A percentile compares a stretch with the other conserved stretches of the same genome.
phyloP scores from a whole-genome alignment of 2,888 invertebrate species.

The Oscheius sp. region DNA sequence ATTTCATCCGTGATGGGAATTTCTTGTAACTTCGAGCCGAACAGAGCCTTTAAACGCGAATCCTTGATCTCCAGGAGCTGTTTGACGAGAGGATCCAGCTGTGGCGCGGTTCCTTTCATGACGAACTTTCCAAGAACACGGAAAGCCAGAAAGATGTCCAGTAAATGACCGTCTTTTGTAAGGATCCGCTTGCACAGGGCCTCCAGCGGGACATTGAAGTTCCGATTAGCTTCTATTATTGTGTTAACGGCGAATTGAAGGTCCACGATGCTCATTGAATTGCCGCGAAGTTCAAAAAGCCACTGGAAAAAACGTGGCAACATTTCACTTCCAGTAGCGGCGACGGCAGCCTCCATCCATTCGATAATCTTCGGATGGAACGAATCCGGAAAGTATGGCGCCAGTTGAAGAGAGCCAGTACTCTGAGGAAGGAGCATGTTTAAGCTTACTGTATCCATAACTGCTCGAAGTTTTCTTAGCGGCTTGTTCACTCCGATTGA shows the following conservation, averaged over 20 bases:
- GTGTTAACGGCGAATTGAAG: constrained; percentile 9
- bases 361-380: background rate
- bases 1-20: background rate
- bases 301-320: background rate
- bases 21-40: constrained; percentile 22
- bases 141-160: background rate
- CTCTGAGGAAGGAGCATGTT: background rate
- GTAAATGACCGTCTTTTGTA: background rate
- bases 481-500: background rate
- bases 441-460: background rate
- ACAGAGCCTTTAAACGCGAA: constrained; percentile 1
- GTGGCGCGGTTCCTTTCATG: background rate
- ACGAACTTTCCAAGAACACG: background rate
- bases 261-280: background rate
- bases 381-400: background rate
- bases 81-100: background rate
- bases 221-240: background rate
- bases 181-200: background rate
- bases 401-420: background rate
- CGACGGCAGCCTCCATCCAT: background rate
- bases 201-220: background rate
- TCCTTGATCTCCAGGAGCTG: background rate
- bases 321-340: background rate
- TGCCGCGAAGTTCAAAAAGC: constrained; percentile 11
- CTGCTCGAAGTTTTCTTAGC: background rate